These are phyloP conservation scores for Adela reaumurella DNA, from an alignment of 2,888 invertebrate species.

Conservation along the genomic window DNA sequence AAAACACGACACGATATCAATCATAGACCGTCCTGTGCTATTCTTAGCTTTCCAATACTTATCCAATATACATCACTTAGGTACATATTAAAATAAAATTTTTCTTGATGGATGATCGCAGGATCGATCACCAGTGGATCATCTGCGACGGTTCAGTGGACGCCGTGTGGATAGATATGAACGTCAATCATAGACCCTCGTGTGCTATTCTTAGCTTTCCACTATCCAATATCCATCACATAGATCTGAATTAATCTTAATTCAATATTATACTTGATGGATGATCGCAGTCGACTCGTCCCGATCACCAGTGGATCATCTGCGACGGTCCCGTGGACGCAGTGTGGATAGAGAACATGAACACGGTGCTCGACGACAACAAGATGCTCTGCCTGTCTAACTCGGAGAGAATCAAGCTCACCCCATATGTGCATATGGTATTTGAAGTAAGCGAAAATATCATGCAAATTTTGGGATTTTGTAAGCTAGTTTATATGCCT, in stretches of 20 bases:
- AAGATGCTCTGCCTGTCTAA: constrained; percentile 91
- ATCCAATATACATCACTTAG: too few species aligned
- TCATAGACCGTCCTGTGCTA: too few species aligned
- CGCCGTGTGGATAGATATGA: constrained; percentile 94
- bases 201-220: too few species aligned
- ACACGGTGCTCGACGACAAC: constrained; percentile 89
- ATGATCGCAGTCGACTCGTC: constrained; percentile 20
- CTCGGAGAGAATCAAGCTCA: constrained; percentile 86
- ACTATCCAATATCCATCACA: too few species aligned
- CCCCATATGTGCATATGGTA: constrained; percentile 85
- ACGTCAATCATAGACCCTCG: too few species aligned
- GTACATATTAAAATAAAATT: too few species aligned
- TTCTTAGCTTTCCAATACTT: too few species aligned
- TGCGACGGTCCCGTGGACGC: constrained; percentile 93
- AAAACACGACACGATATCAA: too few species aligned
- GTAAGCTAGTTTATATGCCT: too few species aligned
- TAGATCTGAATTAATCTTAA: too few species aligned
- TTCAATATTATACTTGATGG: too few species aligned
- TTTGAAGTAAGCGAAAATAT: constrained; percentile 61
- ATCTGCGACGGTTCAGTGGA: constrained; percentile 91
- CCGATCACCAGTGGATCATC: constrained; percentile 86
- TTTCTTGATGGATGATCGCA: background rate
- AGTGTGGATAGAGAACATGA: constrained; percentile 93
- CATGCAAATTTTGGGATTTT: too few species aligned
- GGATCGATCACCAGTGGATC: constrained; percentile 82